phyloP scores from a whole-genome alignment of 2,797 vertebrate genomes.

The Rhynchotus rufescens region DNA sequence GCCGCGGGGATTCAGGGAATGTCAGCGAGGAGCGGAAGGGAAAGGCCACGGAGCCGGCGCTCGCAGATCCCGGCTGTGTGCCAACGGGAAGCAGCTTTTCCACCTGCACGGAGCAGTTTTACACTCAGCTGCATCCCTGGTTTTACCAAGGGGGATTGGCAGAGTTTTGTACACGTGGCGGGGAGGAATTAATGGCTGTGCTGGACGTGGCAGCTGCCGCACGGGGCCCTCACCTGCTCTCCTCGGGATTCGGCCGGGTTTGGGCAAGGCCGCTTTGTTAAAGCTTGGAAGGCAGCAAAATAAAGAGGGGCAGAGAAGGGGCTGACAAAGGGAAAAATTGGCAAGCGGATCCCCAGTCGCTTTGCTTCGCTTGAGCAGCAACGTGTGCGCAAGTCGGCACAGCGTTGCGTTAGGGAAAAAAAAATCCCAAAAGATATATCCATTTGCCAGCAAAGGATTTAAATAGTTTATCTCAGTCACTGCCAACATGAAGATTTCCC shows the following conservation, averaged over 20 bases:
- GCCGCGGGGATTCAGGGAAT: constrained; percentile 39
- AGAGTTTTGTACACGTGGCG: not conserved
- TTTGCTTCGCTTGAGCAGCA: not conserved
- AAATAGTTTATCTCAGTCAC: constrained; percentile 8
- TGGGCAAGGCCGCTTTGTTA: constrained; percentile 23
- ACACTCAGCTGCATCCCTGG: constrained; percentile 29
- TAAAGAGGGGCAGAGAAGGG: not conserved
- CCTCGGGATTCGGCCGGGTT: not conserved
- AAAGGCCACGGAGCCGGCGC: constrained; percentile 26
- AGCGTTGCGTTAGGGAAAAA: not conserved
- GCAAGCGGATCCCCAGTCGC: not conserved
- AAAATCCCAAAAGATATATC: too few species aligned
- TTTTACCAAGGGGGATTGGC: constrained; percentile 27
- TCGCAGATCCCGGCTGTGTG: constrained; percentile 6
- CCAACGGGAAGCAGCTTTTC: constrained; percentile 31
- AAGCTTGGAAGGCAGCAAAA: not conserved
- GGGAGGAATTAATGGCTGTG: constrained; percentile 28
- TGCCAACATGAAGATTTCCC: not conserved
- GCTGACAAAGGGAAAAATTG: not conserved
- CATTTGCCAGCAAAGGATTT: not conserved
- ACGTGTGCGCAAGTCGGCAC: not conserved
- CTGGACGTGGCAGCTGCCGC: constrained; percentile 34
- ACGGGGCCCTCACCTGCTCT: not conserved
- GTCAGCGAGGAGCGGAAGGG: constrained; percentile 54
- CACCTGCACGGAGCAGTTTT: constrained; percentile 50